Base-by-base conservation (phyloP, 2,888 invertebrate genomes). In the Dryococelus australis region DNA sequence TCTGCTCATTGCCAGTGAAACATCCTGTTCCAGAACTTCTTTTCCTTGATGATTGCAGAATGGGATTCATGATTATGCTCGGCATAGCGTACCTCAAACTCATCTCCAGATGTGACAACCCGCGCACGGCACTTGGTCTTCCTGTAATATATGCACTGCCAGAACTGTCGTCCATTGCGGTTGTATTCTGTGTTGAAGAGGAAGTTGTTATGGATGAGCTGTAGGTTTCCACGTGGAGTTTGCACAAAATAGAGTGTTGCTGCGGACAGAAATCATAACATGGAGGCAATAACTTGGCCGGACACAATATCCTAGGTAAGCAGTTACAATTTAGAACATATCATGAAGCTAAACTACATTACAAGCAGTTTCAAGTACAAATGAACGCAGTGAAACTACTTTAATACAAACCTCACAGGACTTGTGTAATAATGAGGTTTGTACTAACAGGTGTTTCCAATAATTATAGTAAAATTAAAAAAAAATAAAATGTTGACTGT, bases 141-240 rank as follows among this genome's bases (percentile, higher is more conserved):
- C 85, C 53, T 79, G 26, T 86, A 85, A 20, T 86, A 79, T 6
- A 84, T 51, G 80, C 87, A 87, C 26, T 86, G 86, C 87, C 87
- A 87, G 43, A 81, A 86, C 86, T 80, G 78, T 81, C 83, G 86
- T n/a, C 10, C 43, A 35, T 78, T 83, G n/a, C 79, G n/a, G 28
- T 88, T 87, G 35, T 88, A 83, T 79, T 89, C 88, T 13, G 87
- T 87, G 86, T 88, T 88, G 86, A 88, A 89, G 26, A 89, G 85
- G 85, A 80, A 89, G 85, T 88, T 87, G 87, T 88, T 86, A 80
- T 88, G 87, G 16, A 88, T 88, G 51, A 89, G 87, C 86, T 89
- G 88, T 83, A 87, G 43, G 84, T 88, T 86, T 80, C 89, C 89
- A 84, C 88, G 87, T 24, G n/a, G 20, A 27, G 65, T 84, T 10